A percentile compares a stretch with the other conserved stretches of the same genome.
phyloP scores from a whole-genome alignment of 2,113 vertebrate species.

The Dasypus novemcinctus region DNA sequence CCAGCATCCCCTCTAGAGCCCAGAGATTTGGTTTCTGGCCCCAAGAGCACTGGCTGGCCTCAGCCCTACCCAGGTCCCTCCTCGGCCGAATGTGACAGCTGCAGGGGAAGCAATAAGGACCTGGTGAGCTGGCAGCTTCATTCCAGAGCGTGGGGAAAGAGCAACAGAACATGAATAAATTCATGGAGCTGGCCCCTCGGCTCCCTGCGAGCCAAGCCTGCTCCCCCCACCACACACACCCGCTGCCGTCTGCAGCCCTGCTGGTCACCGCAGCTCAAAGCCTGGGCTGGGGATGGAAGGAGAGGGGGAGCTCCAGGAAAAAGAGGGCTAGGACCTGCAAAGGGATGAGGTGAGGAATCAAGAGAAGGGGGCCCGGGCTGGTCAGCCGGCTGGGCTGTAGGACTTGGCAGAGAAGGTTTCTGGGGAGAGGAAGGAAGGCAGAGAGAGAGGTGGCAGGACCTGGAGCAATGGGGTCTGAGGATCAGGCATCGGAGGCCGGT shows the following conservation, averaged over 20 bases:
- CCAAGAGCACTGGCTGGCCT: not conserved
- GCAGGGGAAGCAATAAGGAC: conserved; percentile 70
- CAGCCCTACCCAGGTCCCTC: conserved; percentile 39
- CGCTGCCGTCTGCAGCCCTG: conserved; percentile 62
- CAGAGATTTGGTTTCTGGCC: conserved; percentile 51
- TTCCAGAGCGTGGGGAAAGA: conserved; percentile 74
- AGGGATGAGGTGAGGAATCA: conserved; percentile 39
- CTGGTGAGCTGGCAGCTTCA: conserved; percentile 76
- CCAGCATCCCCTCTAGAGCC: not conserved
- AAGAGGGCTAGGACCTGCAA: conserved; percentile 22
- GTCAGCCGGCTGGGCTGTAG: not conserved
- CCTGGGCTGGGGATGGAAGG: not conserved
- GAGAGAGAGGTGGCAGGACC: not conserved
- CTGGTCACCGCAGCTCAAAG: conserved; percentile 59
- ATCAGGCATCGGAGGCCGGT: not conserved
- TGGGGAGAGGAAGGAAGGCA: not conserved
- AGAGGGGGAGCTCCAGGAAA: conserved; percentile 30
- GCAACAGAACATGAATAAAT: conserved; percentile 84
- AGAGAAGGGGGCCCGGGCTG: conserved; percentile 6
- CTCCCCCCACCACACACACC: conserved; percentile 58
- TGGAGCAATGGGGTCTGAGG: not conserved
- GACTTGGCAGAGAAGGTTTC: not conserved
- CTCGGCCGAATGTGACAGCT: conserved; percentile 69
- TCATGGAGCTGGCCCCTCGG: conserved; percentile 75
- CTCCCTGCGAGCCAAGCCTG: conserved; percentile 70